Conservation (phyloP, 2,888 invertebrate genomes). For the Drosophila limbata region DNA sequence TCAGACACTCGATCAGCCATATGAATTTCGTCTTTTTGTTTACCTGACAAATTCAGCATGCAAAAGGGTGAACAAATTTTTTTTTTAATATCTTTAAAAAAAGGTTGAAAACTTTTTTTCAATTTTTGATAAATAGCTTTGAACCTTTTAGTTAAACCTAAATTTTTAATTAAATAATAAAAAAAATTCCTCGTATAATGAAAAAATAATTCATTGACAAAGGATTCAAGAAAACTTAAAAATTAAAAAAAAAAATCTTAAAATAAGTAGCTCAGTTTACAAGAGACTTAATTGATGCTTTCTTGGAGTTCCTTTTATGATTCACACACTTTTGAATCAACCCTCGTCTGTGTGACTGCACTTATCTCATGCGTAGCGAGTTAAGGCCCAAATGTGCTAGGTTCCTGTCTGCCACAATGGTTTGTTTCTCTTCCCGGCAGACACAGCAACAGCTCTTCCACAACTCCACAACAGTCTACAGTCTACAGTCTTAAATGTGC, state of each 20-base stretch:
- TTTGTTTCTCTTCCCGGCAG: slow-evolving; percentile 29
- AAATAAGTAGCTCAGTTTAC: no score
- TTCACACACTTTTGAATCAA: background rate
- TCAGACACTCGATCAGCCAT: background rate
- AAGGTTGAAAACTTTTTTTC: no score
- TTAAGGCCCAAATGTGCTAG: slow-evolving; percentile 7
- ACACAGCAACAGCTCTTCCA: slow-evolving; percentile 2
- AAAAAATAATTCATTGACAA: no score
- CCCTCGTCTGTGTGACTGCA: slow-evolving; percentile 5
- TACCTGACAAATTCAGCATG: background rate
- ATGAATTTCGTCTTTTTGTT: background rate
- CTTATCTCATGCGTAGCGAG: slow-evolving; percentile 9
- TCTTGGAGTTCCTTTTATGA: background rate
- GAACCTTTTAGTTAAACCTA: no score
- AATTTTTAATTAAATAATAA: no score
- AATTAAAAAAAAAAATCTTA: no score
- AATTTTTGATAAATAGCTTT: no score
- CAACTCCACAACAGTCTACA: slow-evolving; percentile 3
- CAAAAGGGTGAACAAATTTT: no score
- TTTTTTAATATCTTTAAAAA: no score
- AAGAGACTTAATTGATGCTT: no score
- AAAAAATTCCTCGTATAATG: no score
- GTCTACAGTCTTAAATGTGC: slow-evolving; percentile 7
- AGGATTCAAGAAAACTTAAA: no score
- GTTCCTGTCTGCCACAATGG: slow-evolving; percentile 4